Conservation (phyloP, 37 sponge, comb jelly and placozoan genomes). For the Cliona cf. orientalis region DNA sequence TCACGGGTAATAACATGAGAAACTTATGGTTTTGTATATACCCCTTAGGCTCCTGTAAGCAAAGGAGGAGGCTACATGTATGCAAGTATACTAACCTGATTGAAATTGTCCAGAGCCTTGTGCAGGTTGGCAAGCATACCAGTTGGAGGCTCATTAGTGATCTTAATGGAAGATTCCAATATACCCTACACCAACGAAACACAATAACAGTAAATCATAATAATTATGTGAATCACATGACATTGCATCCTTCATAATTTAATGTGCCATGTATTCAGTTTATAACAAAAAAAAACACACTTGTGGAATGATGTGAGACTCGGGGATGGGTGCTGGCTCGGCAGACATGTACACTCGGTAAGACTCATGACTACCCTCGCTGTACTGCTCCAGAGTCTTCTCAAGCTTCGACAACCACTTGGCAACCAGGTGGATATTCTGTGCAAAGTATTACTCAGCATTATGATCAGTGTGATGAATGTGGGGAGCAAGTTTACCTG, state of each 20-base stretch:
- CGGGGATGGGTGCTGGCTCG: slow-evolving; percentile 90
- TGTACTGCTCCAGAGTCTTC: slow-evolving; percentile 93
- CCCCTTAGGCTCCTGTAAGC: no score
- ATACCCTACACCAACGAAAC: slow-evolving; percentile 63
- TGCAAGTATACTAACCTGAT: slow-evolving; percentile 69
- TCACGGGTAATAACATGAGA: background rate
- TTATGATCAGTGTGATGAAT: background rate
- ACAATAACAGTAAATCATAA: background rate
- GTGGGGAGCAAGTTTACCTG: slow-evolving; percentile 53
- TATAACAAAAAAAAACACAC: no score
- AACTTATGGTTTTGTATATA: background rate
- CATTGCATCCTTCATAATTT: no score
- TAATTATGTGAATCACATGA: no score
- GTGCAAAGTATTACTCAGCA: background rate
- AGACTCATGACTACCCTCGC: slow-evolving; percentile 76
- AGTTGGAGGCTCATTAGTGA: slow-evolving; percentile 99
- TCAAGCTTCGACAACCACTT: slow-evolving; percentile 96
- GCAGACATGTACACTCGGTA: slow-evolving; percentile 99
- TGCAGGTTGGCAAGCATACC: slow-evolving; percentile 98
- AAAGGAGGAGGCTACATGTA: background rate
- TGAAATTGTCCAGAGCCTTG: slow-evolving; percentile 97
- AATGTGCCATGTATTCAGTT: no score
- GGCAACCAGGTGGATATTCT: slow-evolving; percentile 97
- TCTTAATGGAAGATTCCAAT: slow-evolving; percentile 95
- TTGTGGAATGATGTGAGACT: slow-evolving; percentile 95